phyloP scores from a whole-genome alignment of 2,888 invertebrate species.

The Tenthredo amoena region DNA sequence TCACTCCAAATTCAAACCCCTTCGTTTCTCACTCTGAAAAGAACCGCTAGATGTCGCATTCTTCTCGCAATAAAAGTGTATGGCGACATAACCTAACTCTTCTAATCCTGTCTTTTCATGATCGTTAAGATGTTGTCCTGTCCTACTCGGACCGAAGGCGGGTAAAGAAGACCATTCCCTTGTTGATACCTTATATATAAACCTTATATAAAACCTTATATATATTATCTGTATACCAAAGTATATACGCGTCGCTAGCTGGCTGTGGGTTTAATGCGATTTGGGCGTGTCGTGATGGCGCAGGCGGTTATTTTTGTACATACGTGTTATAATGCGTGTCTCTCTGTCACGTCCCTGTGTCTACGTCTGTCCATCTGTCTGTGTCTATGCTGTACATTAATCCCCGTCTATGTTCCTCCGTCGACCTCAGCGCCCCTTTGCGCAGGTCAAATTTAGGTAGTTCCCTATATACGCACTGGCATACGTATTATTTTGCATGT shows the following conservation, averaged over 20 bases:
- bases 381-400: slow-evolving; percentile 56
- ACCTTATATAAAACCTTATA: no score
- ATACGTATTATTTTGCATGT: slow-evolving; percentile 2
- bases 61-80: background rate
- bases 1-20: background rate
- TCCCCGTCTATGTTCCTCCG: slow-evolving; percentile 46
- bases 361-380: slow-evolving; percentile 58
- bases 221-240: background rate
- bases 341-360: slow-evolving; percentile 57
- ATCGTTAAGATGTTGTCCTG: background rate
- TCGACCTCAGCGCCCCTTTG: slow-evolving; percentile 2
- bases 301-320: slow-evolving; percentile 52
- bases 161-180: background rate
- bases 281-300: slow-evolving; percentile 53
- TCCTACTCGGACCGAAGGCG: background rate
- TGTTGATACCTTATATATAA: background rate
- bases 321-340: slow-evolving; percentile 56
- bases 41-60: background rate
- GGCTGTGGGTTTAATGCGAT: slow-evolving; percentile 55
- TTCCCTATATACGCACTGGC: background rate
- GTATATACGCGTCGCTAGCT: slow-evolving; percentile 8
- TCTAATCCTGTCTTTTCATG: background rate
- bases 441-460: slow-evolving; percentile 29
- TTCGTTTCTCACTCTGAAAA: background rate
- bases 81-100: background rate